Evolutionary conservation across 2,797 vertebrate genomes (phyloP).

Genomic region (Premnoplex brunnescens): DNA sequence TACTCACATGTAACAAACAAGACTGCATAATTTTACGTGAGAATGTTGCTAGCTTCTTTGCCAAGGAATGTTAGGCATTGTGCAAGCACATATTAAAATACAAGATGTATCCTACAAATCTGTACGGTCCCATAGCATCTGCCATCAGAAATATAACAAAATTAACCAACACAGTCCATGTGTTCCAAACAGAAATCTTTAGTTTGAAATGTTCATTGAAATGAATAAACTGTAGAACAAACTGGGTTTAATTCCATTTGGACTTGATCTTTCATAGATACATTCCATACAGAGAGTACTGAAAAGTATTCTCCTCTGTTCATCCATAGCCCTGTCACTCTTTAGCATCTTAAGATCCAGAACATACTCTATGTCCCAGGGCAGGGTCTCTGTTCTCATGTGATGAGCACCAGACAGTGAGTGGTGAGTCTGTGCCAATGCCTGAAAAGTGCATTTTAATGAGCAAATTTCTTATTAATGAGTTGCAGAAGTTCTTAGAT

Average conservation of each 20-base stretch:
- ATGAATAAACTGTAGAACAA: not conserved
- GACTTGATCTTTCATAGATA: not conserved
- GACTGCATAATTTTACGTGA: conserved; percentile 29
- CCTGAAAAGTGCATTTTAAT: not conserved
- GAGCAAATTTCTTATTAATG: not conserved
- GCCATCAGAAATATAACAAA: not conserved
- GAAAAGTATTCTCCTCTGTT: not conserved
- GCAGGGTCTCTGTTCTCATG: not conserved
- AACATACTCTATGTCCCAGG: not conserved
- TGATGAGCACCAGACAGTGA: not conserved
- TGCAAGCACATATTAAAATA: conserved; percentile 4
- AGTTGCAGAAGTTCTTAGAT: not conserved
- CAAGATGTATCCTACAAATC: not conserved
- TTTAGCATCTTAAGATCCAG: not conserved
- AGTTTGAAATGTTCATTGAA: not conserved
- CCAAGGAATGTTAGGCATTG: conserved; percentile 33
- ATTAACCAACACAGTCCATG: not conserved
- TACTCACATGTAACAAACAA: not conserved
- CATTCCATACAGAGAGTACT: not conserved
- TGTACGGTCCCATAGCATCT: not conserved
- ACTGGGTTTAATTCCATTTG: not conserved
- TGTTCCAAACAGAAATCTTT: conserved; percentile 8
- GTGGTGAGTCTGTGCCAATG: not conserved
- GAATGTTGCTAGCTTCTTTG: conserved; percentile 8
- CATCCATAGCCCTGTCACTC: not conserved